Evolutionary conservation across 2,797 vertebrate genomes (phyloP).

Genomic region (Mormyrus proboscirostris): DNA sequence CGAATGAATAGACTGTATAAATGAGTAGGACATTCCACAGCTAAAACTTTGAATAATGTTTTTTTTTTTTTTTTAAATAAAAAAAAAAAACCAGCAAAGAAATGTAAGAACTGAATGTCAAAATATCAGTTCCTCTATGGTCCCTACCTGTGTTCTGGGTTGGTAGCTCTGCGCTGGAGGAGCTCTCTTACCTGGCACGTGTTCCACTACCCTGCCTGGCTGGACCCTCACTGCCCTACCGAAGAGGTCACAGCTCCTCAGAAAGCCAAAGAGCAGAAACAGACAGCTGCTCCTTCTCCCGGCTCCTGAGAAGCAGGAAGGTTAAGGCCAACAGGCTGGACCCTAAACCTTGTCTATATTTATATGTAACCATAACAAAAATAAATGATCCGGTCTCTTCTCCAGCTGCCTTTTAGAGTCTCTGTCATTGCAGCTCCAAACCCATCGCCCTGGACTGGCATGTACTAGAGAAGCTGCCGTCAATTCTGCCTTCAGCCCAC

Average conservation of each 20-base stretch:
- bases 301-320: not conserved
- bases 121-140: not conserved
- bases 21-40: not conserved
- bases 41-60: not conserved
- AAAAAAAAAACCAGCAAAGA: not conserved
- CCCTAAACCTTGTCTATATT: not conserved
- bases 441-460: not conserved
- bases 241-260: conserved; percentile 18
- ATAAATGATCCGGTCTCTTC: not conserved
- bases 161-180: conserved; percentile 42
- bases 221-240: conserved; percentile 42
- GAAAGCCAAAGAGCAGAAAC: not conserved
- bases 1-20: not conserved
- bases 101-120: not conserved
- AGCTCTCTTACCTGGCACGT: conserved; percentile 45
- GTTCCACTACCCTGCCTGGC: conserved; percentile 45
- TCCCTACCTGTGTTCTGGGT: conserved; percentile 15
- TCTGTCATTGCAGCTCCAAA: not conserved
- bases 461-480: not conserved
- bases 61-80: not conserved
- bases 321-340: not conserved
- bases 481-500: not conserved
- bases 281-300: conserved; percentile 2
- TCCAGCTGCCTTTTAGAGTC: not conserved
- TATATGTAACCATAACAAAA: not conserved